These are phyloP conservation scores for Archaeoteleia sp. DNA, from an alignment of 2,888 invertebrate genomes.

Conservation along the genomic window DNA sequence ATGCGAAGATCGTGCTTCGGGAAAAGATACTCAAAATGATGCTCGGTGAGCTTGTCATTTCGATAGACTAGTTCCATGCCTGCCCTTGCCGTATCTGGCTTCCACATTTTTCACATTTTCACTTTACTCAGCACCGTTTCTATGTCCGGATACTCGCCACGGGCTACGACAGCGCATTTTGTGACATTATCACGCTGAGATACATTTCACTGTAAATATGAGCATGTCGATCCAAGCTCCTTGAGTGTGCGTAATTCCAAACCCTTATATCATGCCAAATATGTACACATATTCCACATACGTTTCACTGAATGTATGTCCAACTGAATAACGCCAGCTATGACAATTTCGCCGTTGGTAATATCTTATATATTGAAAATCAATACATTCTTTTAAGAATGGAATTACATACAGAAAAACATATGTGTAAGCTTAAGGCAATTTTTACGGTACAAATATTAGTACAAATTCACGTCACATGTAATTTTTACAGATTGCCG, in stretches of 20 bases:
- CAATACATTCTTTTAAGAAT: no score
- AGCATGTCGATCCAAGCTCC: slow-evolving; percentile 21
- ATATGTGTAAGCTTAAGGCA: no score
- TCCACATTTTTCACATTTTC: slow-evolving; percentile 46
- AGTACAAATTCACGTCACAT: no score
- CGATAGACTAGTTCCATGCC: slow-evolving; percentile 19
- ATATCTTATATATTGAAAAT: slow-evolving; percentile 5
- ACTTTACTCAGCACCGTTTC: slow-evolving; percentile 29
- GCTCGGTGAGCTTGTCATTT: slow-evolving; percentile 17
- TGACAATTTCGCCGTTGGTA: slow-evolving; percentile 22
- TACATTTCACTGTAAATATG: slow-evolving; percentile 41
- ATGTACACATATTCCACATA: slow-evolving; percentile 25
- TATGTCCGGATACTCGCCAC: slow-evolving; percentile 40
- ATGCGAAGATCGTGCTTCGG: slow-evolving; percentile 37
- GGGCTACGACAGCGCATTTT: slow-evolving; percentile 28
- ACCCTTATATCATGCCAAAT: slow-evolving; percentile 36
- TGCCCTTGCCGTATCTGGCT: background rate
- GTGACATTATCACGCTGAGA: slow-evolving; percentile 37
- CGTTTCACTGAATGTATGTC: slow-evolving; percentile 18
- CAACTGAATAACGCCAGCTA: slow-evolving; percentile 26
- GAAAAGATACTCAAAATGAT: slow-evolving; percentile 26
- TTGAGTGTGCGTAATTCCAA: slow-evolving; percentile 34
- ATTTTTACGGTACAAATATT: no score
- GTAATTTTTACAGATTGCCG: no score
- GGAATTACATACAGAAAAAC: no score